Evolutionary conservation across 2,888 invertebrate genomes (phyloP).

Genomic region (Criorhina ranunculi): DNA sequence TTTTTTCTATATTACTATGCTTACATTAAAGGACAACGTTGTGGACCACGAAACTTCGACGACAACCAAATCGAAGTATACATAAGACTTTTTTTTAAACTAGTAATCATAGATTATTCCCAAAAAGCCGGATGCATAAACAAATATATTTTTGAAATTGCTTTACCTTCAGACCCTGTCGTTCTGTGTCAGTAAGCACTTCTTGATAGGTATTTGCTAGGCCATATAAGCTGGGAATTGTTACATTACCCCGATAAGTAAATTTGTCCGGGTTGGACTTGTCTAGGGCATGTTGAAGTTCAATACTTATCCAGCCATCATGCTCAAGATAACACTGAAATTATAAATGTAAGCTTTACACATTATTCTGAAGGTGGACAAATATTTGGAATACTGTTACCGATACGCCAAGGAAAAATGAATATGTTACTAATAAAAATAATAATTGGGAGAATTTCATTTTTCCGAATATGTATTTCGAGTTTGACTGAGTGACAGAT

Average conservation of each 20-base stretch:
- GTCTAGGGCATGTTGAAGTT: slow-evolving; percentile 89
- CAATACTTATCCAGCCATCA: slow-evolving; percentile 90
- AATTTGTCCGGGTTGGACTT: slow-evolving; percentile 86
- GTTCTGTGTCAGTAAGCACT: slow-evolving; percentile 86
- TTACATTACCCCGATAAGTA: slow-evolving; percentile 89
- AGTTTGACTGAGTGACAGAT: neutral
- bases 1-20: too few relatives aligned
- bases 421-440: slow-evolving; percentile 31
- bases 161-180: slow-evolving; percentile 86
- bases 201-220: slow-evolving; percentile 88
- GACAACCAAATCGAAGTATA: too few relatives aligned
- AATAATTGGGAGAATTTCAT: slow-evolving; percentile 38
- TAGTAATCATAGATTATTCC: too few relatives aligned
- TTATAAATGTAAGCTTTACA: neutral
- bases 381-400: slow-evolving; percentile 7
- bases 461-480: neutral
- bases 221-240: slow-evolving; percentile 89
- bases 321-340: slow-evolving; percentile 88
- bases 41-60: too few relatives aligned
- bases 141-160: slow-evolving; percentile 9
- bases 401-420: slow-evolving; percentile 34
- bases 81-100: too few relatives aligned
- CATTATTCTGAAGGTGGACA: neutral
- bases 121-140: too few relatives aligned
- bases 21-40: too few relatives aligned